These are phyloP conservation scores for Petrocephalus microphthalmus DNA, from an alignment of 2,113 vertebrate species.

Conservation along the genomic window DNA sequence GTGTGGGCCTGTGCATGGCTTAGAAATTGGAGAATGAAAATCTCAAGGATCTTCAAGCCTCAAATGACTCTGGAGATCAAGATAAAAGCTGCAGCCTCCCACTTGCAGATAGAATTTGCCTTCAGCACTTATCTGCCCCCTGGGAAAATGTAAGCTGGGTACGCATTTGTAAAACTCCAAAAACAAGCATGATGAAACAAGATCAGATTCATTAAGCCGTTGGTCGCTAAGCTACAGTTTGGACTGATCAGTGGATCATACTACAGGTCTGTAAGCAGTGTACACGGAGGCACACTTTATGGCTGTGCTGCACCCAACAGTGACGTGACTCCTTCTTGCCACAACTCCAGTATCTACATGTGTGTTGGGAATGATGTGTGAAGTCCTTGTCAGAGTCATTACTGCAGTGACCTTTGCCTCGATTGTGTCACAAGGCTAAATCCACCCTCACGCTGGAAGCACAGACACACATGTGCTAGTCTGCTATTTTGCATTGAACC, in stretches of 20 bases:
- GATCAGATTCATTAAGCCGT: neutral
- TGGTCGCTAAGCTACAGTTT: neutral
- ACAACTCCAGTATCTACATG: neutral
- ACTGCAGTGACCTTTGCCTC: neutral
- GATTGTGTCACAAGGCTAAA: neutral
- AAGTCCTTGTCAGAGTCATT: neutral
- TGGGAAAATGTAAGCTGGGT: constrained; percentile 30
- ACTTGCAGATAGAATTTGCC: constrained; percentile 56
- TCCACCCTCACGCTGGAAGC: neutral
- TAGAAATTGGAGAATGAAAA: constrained; percentile 41
- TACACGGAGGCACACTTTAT: neutral
- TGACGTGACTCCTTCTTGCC: neutral
- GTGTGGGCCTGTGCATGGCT: constrained; percentile 44
- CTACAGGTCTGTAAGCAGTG: neutral
- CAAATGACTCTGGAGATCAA: constrained; percentile 51
- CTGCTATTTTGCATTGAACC: neutral
- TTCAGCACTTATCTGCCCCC: constrained; percentile 24
- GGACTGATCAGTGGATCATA: neutral
- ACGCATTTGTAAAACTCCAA: constrained; percentile 18
- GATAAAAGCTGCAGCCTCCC: constrained; percentile 45
- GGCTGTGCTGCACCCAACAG: neutral
- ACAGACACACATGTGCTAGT: neutral
- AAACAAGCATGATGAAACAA: constrained; percentile 15
- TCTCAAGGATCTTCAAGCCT: constrained; percentile 53
- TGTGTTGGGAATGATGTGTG: neutral